Evolutionary conservation across 2,113 vertebrate species (phyloP).

Genomic region (Hucho hucho): DNA sequence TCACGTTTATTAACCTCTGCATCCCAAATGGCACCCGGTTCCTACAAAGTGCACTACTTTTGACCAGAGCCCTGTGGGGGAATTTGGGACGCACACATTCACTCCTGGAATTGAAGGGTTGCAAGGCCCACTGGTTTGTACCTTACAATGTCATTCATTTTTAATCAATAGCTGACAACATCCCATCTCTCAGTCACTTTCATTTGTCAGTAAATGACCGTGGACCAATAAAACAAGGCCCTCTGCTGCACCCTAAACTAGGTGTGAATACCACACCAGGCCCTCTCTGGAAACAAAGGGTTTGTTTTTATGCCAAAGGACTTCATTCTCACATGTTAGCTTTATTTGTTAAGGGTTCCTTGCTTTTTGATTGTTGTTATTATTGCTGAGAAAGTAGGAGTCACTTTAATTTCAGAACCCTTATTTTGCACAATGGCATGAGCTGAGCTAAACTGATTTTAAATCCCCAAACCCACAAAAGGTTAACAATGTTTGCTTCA

Average conservation of each 20-base stretch:
- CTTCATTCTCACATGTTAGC: not conserved
- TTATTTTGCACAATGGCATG: slow-evolving; percentile 39
- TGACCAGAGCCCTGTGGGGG: too few relatives aligned
- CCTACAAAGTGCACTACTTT: too few relatives aligned
- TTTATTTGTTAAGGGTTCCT: slow-evolving; percentile 2
- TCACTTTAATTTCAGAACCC: slow-evolving; percentile 15
- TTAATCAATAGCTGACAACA: not conserved
- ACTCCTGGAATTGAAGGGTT: not conserved
- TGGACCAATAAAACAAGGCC: not conserved
- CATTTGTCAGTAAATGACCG: not conserved
- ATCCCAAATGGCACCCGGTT: not conserved
- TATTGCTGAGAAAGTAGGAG: not conserved
- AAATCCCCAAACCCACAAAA: not conserved
- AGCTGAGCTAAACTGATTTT: not conserved
- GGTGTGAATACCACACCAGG: not conserved
- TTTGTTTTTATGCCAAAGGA: slow-evolving; percentile 7
- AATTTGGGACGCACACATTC: too few relatives aligned
- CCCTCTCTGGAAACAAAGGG: not conserved
- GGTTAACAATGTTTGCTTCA: too few relatives aligned
- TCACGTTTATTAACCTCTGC: not conserved
- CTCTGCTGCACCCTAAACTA: not conserved
- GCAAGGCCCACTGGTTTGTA: not conserved
- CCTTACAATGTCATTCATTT: not conserved
- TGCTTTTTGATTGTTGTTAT: slow-evolving; percentile 12
- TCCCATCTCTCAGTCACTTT: not conserved